These are phyloP conservation scores for Chaitophorus viminalis DNA, from an alignment of 2,888 invertebrate species.

Conservation along the genomic window DNA sequence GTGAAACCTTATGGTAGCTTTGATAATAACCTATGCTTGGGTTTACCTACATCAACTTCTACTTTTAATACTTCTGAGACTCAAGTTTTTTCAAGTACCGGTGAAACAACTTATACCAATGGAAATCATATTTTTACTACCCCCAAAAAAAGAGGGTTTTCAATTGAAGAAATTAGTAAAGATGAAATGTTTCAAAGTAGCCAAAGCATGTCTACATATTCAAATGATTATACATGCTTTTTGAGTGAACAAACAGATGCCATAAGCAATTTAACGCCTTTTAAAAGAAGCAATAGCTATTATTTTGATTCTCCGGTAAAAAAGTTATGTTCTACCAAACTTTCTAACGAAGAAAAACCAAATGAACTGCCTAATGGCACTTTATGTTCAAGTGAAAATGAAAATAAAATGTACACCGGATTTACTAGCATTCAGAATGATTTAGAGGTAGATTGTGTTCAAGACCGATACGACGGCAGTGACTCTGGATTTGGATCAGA, in stretches of 20 bases:
- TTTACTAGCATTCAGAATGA: slow-evolving; percentile 51
- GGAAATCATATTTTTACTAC: background rate
- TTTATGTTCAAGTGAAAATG: slow-evolving; percentile 30
- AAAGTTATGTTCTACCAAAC: slow-evolving; percentile 32
- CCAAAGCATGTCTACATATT: slow-evolving; percentile 32
- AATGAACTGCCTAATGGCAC: background rate
- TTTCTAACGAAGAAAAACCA: background rate
- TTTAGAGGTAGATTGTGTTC: slow-evolving; percentile 53
- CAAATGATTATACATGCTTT: slow-evolving; percentile 57
- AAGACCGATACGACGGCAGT: slow-evolving; percentile 79
- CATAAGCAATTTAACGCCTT: slow-evolving; percentile 46
- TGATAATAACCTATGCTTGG: background rate
- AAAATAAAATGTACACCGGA: slow-evolving; percentile 27
- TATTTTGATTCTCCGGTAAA: slow-evolving; percentile 57
- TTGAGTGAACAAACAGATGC: slow-evolving; percentile 44
- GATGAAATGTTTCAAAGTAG: slow-evolving; percentile 44
- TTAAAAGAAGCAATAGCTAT: slow-evolving; percentile 58
- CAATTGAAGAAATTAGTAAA: slow-evolving; percentile 46
- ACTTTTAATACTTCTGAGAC: slow-evolving; percentile 6
- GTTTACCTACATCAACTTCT: background rate
- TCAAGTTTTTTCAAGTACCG: background rate
- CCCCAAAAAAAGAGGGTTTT: slow-evolving; percentile 38
- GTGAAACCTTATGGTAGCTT: background rate
- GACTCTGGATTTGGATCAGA: slow-evolving; percentile 86
- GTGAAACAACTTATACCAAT: slow-evolving; percentile 21